Evolutionary conservation across 2,797 vertebrate species (phyloP), one percentile per base, ranked within the genome.

Genomic region (Otus scops): DNA sequence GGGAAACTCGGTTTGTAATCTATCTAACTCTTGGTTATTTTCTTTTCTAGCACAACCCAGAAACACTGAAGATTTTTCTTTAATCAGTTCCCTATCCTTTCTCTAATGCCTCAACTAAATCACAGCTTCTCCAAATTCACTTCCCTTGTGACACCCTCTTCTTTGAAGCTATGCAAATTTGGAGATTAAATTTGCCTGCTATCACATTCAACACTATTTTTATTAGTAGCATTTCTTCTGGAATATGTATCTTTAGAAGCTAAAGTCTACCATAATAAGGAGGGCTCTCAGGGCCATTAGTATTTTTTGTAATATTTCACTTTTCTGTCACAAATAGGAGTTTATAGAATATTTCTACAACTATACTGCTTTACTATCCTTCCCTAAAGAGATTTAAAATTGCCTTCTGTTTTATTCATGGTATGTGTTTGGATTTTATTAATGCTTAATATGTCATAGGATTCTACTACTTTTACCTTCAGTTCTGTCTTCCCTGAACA

Each of bases 321-420:
- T 59, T 87, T 76, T 87, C n/a, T 92, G 51, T 87, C 60, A 91
- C 22, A 84, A 87, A 61, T n/a, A 50, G 9, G 18, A 54, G 19
- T 68, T 75, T 75, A 75, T 14, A 65, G 23, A 82, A 82, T 79
- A 87, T 76, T 91, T 93, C 73, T 79, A 43, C 47, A 69, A 34
- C 63, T 63, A 9, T 26, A 32, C 6, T 65, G 63, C 43, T 87
- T 80, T 75, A 67, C 18, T 60, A 10, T 56, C 17, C 36, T 92
- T 90, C 69, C 76, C 57, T 81, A 57, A 90, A 84, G 88, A 88
- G 48, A 75, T 92, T 93, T 86, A 36, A 95, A 92, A 86, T 27
- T 78, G 34, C 7, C 32, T 86, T 80, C 60, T 92, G 48, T 86
- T 92, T 96, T 95, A 88, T 88, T 92, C 51, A 93, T 88, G 28